Percentiles rank a stretch among this genome's conserved stretches.
Conservation (phyloP, 2,113 vertebrate genomes). For the Cathartes aura region DNA sequence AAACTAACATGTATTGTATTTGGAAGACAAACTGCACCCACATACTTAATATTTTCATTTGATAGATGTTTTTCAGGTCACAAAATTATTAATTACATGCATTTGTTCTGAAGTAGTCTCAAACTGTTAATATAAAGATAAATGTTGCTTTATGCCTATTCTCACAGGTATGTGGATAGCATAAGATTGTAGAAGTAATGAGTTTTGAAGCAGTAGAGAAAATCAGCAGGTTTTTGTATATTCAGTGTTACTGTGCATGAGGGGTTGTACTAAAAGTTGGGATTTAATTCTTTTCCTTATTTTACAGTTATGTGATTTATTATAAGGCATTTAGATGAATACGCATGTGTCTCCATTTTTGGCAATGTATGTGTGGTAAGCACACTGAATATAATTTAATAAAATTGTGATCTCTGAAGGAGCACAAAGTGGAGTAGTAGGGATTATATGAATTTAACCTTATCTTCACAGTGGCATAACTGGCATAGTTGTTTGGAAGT, state of each 20-base stretch:
- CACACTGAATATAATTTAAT: background rate
- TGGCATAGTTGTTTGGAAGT: background rate
- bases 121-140: background rate
- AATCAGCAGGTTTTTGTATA: background rate
- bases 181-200: background rate
- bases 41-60: background rate
- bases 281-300: background rate
- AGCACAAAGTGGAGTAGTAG: background rate
- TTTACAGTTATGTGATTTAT: background rate
- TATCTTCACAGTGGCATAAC: background rate
- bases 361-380: accelerated
- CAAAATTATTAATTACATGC: background rate
- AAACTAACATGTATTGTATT: background rate
- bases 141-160: background rate
- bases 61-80: background rate
- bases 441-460: background rate
- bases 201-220: background rate
- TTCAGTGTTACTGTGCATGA: background rate
- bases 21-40: background rate
- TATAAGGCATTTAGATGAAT: background rate
- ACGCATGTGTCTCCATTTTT: background rate
- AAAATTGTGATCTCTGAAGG: background rate
- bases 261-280: background rate
- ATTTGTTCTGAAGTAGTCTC: background rate
- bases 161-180: background rate